Evolutionary conservation across 2,797 vertebrate species (phyloP).

Genomic region (Cuculus canorus): DNA sequence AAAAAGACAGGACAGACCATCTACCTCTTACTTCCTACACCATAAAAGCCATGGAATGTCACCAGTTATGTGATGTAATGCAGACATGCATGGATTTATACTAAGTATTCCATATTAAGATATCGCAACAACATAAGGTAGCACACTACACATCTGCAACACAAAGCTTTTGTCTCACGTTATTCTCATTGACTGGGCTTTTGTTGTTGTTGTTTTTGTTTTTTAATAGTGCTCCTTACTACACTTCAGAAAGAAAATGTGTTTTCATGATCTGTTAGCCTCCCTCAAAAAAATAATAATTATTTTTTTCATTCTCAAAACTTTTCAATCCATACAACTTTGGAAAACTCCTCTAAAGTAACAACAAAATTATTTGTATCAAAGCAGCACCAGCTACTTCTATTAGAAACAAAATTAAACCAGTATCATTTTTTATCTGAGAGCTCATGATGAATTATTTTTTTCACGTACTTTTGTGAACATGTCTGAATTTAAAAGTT

Average conservation of each 20-base stretch:
- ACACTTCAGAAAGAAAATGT: background rate
- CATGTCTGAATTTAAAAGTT: background rate
- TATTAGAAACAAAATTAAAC: background rate
- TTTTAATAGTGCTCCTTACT: background rate
- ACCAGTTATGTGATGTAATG: background rate
- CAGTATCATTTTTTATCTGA: background rate
- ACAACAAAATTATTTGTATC: background rate
- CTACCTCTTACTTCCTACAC: background rate
- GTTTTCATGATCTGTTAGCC: background rate
- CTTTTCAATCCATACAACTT: background rate
- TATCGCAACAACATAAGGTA: background rate
- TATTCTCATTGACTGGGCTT: rapidly evolving
- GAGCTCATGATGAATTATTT: background rate
- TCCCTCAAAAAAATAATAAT: background rate
- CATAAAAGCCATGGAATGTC: background rate
- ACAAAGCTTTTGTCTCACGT: background rate
- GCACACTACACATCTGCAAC: background rate
- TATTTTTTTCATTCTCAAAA: background rate
- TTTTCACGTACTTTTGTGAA: background rate
- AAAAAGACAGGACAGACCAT: background rate
- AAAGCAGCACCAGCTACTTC: background rate
- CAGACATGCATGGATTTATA: background rate
- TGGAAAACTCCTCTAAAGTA: background rate
- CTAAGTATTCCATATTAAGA: background rate
- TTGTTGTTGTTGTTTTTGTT: background rate